Base-by-base conservation (phyloP, 64 coral and sea anemone genomes). In the Anthopleura sola region DNA sequence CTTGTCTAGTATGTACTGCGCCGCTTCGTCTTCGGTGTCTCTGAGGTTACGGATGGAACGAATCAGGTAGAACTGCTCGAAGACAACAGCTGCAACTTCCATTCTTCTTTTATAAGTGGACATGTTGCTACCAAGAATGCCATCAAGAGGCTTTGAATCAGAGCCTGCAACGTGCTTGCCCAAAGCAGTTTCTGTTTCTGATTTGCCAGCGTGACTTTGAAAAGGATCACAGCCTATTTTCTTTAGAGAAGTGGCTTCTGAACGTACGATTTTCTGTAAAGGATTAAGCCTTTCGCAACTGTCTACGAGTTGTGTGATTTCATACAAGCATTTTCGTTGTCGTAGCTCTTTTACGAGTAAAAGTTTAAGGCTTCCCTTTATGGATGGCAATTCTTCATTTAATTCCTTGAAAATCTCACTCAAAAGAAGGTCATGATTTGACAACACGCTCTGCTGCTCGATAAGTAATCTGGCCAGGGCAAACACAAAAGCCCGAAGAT, bases 21-120 rank as follows among this genome's bases (percentile, higher is more conserved):
- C 82, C 81, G 88, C 86, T 54, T 93, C 86, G 81, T 97, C 95
- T 84, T 97, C 91, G 57, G 88, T 97, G 47, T 97, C 91, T 34
- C 58, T 68, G 32, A 97, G 60, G 36, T 69, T 82, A 75, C 91
- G 86, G 32, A n/a, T 77, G 3, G 95, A 89, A 48, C 91, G 91
- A 58, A 84, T 26, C 2, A 93, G 68, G 37, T 88, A 97, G 60
- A 97, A 97, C 31, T 31, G 83, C 56, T 93, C 86, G 21, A 90
- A 64, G 16, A 90, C 29, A 23, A 75, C 49, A 46, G 79, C 68
- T 53, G 88, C 91, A 78, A 93, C 71, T 23, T 48, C 74, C 26
- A 68, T 34, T 75, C 81, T 93, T 15, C 40, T 50, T 46, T 84
- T 56, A 36, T 60, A 37, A n/a, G 91, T 87, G 0, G 5, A 68